A percentile compares a stretch with the other conserved stretches of the same genome.
These are phyloP conservation scores for Sorex araneus DNA, from an alignment of 2,113 vertebrate genomes.

Conservation along the genomic window DNA sequence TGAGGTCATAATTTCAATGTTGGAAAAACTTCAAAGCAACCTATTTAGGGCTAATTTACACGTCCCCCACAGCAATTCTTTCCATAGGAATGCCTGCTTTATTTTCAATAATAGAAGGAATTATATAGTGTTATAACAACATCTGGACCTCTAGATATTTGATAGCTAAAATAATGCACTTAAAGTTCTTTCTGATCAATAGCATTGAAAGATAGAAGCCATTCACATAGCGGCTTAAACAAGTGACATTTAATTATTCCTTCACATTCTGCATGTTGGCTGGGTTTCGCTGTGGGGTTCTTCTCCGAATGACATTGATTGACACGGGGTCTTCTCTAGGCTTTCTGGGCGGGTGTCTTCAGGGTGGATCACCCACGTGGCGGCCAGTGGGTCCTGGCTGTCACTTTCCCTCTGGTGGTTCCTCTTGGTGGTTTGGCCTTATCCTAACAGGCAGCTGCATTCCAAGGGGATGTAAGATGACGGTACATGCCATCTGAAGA, in stretches of 20 bases:
- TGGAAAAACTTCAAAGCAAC: background rate
- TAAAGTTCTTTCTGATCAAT: background rate
- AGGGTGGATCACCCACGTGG: background rate
- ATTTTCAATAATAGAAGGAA: background rate
- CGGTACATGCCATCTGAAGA: background rate
- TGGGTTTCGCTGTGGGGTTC: background rate
- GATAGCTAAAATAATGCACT: background rate
- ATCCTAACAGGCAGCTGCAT: background rate
- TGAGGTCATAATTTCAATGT: background rate
- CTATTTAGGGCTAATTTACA: background rate
- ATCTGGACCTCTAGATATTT: background rate
- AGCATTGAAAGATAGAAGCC: background rate
- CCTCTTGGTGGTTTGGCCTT: background rate
- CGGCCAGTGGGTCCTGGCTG: background rate
- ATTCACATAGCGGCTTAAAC: background rate
- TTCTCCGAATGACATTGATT: background rate
- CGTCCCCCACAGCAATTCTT: background rate
- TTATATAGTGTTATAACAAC: conserved; percentile 8
- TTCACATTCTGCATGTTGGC: background rate
- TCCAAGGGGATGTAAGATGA: background rate
- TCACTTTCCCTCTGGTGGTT: background rate
- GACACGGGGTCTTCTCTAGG: no score
- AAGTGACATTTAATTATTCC: background rate
- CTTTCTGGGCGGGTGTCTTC: background rate
- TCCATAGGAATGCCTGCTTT: background rate